A percentile compares a stretch with the other conserved stretches of the same genome.
Evolutionary conservation across 2,797 vertebrate genomes (phyloP).

Genomic region (Myripristis murdjan): DNA sequence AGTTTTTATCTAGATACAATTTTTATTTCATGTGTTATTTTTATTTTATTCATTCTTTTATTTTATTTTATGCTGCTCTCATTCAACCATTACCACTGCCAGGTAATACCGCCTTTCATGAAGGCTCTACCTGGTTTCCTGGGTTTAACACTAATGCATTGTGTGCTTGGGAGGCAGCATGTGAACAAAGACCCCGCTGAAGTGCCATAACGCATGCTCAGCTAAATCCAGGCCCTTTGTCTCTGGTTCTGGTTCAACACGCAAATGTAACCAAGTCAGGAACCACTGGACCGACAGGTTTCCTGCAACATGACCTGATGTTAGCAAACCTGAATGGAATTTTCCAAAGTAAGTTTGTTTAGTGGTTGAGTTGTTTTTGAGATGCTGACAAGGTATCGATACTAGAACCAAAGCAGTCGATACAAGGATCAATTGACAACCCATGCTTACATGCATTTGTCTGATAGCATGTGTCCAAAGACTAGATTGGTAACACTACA

Average conservation of each 20-base stretch:
- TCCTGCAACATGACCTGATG: constrained; percentile 52
- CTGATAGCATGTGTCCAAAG: not conserved
- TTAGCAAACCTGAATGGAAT: constrained; percentile 65
- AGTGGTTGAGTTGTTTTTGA: constrained; percentile 42
- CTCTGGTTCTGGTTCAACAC: constrained; percentile 57
- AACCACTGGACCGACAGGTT: constrained; percentile 52
- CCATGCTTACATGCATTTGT: not conserved
- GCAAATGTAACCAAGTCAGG: constrained; percentile 48
- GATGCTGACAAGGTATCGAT: constrained; percentile 28
- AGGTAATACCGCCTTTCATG: not conserved
- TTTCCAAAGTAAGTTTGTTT: constrained; percentile 45
- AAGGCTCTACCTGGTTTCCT: not conserved
- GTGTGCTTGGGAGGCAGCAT: constrained; percentile 33
- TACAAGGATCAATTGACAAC: not conserved
- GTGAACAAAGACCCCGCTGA: constrained; percentile 42
- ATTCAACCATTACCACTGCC: no score
- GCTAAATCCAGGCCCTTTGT: constrained; percentile 46
- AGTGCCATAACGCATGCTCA: constrained; percentile 21
- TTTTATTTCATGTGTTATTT: no score
- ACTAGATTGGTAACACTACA: no score
- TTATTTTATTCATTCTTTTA: no score
- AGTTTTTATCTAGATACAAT: no score
- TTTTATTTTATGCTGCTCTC: no score
- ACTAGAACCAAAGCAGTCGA: no score
- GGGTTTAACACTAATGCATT: constrained; percentile 33